Base-by-base conservation (phyloP, 2,113 vertebrate species). In the Odontophorus gujanensis region DNA sequence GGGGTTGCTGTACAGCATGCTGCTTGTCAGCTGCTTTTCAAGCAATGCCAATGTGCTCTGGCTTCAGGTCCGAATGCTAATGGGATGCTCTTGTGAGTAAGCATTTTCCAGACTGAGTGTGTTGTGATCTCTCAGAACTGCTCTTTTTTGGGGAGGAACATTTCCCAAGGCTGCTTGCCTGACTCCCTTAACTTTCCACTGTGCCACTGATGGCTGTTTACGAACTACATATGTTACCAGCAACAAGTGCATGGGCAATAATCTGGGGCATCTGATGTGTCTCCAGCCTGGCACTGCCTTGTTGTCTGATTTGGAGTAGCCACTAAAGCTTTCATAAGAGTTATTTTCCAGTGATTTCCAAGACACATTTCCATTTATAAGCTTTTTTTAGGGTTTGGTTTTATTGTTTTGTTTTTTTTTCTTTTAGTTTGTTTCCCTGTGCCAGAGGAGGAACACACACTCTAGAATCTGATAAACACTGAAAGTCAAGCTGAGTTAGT, bases 391-490 rank as follows among this genome's bases (percentile, higher is more conserved):
- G 9, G 11, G 9, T 32, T 77, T 86, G 25, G 7, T 62, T 50
- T 9, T 28, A 13, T 22, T 22, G 30, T 24, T 21, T 45, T 42
- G 8, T 28, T 13, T 92, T 67, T 19, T 25, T 80, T 59, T 76
- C 5, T 14, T 92, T 77, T 9, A 57, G 30, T 57, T 57, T 40
- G 40, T 50, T 71, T 59, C n/a, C 2, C 55, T 77, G 57, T 94
- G 8, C 55, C 45, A 24, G 14, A 79, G 7, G 17, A 78, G 13
- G 74, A 65, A 68, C 92, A 67, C 13, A 61, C 38, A 22, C 8
- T 30, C 7, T 3, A 71, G 40, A 91, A 87, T 95, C 38, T 75
- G 89, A 93, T 81, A 90, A 92, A 80, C 9, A 55, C 22, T 89
- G 88, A 85, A 92, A 94, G 8, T 28, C 26, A 81, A 55, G n/a